phyloP scores from a whole-genome alignment of 2,113 vertebrate species.

The Oryzias celebensis region DNA sequence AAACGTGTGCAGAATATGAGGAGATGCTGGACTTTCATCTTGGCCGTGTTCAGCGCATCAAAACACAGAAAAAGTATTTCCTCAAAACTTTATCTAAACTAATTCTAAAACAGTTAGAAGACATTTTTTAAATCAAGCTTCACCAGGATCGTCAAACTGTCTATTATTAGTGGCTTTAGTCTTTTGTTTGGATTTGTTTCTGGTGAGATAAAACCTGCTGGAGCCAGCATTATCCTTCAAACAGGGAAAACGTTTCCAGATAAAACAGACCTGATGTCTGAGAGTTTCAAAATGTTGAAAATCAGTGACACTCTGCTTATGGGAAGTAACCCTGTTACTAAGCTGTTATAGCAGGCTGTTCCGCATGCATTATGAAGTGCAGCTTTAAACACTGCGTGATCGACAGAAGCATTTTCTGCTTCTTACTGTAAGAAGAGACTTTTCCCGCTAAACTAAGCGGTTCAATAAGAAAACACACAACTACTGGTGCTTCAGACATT shows the following conservation, averaged over 20 bases:
- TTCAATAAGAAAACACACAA: slow-evolving; percentile 62
- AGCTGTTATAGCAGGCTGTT: slow-evolving; percentile 28
- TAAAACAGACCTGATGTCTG: slow-evolving; percentile 16
- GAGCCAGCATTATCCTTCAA: slow-evolving; percentile 12
- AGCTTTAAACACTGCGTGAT: slow-evolving; percentile 24
- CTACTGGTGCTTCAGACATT: slow-evolving; percentile 69
- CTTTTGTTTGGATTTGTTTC: slow-evolving; percentile 31
- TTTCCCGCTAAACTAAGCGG: slow-evolving; percentile 43
- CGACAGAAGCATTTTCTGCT: slow-evolving; percentile 44
- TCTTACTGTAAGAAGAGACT: slow-evolving; percentile 41
- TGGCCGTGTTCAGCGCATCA: too few species aligned
- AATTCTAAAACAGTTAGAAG: too few species aligned
- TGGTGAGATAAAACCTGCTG: neutral
- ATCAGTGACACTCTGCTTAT: slow-evolving; percentile 23
- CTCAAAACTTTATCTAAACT: too few species aligned
- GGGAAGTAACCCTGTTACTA: slow-evolving; percentile 33
- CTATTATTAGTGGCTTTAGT: slow-evolving; percentile 13
- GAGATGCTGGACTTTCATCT: too few species aligned
- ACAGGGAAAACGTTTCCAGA: slow-evolving; percentile 11
- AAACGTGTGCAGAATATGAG: too few species aligned
- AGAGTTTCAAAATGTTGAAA: slow-evolving; percentile 21
- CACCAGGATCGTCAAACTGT: too few species aligned
- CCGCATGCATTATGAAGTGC: slow-evolving; percentile 43
- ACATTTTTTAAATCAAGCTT: too few species aligned
- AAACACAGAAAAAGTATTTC: too few species aligned